Conservation (phyloP, 2,888 invertebrate species). For the Oligia strigilis region DNA sequence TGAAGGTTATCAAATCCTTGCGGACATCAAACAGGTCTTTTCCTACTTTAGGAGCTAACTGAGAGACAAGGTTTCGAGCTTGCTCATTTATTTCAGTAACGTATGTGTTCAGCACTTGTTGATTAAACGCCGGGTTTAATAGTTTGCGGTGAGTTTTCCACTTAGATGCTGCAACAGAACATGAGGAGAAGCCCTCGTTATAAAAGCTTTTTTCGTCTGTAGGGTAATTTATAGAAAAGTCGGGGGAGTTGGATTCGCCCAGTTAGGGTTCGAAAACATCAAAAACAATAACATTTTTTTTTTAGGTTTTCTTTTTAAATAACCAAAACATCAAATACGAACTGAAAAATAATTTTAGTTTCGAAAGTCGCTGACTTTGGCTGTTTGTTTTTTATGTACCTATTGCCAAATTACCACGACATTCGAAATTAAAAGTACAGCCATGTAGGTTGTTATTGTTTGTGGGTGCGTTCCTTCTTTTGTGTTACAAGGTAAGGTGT, state of each 20-base stretch:
- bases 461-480: neutral
- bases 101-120: conserved; percentile 66
- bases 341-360: no score
- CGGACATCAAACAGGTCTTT: conserved; percentile 66
- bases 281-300: neutral
- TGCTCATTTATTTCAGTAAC: conserved; percentile 68
- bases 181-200: neutral
- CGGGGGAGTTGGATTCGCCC: neutral
- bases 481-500: neutral
- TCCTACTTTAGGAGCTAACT: conserved; percentile 53
- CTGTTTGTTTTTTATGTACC: no score
- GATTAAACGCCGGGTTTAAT: conserved; percentile 71
- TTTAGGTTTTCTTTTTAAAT: no score
- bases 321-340: no score
- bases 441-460: neutral
- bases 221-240: no score
- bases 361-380: no score
- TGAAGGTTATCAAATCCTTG: conserved; percentile 51
- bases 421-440: neutral
- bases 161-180: conserved; percentile 15
- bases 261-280: neutral
- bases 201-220: neutral
- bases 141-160: conserved; percentile 75
- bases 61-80: conserved; percentile 53
- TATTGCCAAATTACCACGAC: no score